These are phyloP conservation scores for Falco berigora DNA, from an alignment of 2,797 vertebrate species.

Conservation along the genomic window DNA sequence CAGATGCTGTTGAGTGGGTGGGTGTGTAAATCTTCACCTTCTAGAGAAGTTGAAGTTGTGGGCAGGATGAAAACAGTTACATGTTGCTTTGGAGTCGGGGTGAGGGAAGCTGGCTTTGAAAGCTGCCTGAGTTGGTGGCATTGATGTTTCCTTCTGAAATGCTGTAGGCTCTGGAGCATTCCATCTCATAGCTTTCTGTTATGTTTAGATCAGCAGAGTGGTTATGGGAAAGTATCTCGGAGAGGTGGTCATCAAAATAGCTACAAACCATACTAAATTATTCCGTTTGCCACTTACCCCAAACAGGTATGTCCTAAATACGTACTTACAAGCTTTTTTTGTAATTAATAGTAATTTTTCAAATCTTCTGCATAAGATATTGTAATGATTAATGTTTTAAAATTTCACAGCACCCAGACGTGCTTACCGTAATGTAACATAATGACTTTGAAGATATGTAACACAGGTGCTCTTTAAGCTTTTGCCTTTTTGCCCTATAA, in stretches of 20 bases:
- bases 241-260: slow-evolving; percentile 98
- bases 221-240: slow-evolving; percentile 97
- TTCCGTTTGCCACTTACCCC: slow-evolving; percentile 78
- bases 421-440: slow-evolving; percentile 97
- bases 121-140: neutral
- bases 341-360: slow-evolving; percentile 68
- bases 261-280: slow-evolving; percentile 99
- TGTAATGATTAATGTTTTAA: slow-evolving; percentile 87
- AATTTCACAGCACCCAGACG: slow-evolving; percentile 95
- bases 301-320: slow-evolving; percentile 85
- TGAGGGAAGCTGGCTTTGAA: neutral
- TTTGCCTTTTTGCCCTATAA: slow-evolving; percentile 93
- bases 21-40: neutral
- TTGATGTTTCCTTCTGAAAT: neutral
- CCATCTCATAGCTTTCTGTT: slow-evolving; percentile 64
- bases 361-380: slow-evolving; percentile 78
- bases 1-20: neutral
- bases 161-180: neutral
- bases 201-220: slow-evolving; percentile 90
- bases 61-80: neutral
- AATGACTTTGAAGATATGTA: slow-evolving; percentile 91
- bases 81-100: neutral
- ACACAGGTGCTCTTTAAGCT: slow-evolving; percentile 87
- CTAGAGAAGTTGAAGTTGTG: neutral
- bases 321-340: slow-evolving; percentile 11